phyloP scores from a whole-genome alignment of 2,888 invertebrate species.

The Girardia tigrina region DNA sequence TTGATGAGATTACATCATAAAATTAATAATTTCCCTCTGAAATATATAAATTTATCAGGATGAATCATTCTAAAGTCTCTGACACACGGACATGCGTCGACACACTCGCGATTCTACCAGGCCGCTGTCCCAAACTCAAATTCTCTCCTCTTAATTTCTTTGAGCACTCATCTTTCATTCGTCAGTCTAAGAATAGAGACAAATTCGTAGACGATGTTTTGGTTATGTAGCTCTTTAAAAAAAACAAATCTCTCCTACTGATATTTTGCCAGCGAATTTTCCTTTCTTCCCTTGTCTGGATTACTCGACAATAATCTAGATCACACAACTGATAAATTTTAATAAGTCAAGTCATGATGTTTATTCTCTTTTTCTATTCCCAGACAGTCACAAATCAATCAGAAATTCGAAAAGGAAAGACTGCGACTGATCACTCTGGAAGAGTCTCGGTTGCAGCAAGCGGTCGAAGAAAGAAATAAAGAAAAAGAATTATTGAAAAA shows the following conservation, averaged over 20 bases:
- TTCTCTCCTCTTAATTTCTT: no score
- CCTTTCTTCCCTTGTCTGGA: not conserved
- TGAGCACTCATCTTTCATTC: no score
- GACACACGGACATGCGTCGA: no score
- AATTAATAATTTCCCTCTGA: no score
- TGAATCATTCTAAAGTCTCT: no score
- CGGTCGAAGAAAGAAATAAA: constrained; percentile 68
- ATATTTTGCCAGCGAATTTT: constrained; percentile 1
- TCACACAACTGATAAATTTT: not conserved
- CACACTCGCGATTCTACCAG: no score
- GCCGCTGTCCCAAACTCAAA: no score
- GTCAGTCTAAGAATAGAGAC: not conserved
- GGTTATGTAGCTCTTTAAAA: not conserved
- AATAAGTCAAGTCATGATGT: not conserved
- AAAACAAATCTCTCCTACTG: constrained; percentile 3
- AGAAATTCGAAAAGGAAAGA: constrained; percentile 74
- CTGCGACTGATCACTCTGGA: constrained; percentile 65
- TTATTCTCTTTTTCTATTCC: not conserved
- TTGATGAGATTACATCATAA: no score
- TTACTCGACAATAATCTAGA: not conserved
- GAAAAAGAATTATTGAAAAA: constrained; percentile 53
- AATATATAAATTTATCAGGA: no score
- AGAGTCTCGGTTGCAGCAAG: constrained; percentile 39
- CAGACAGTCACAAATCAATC: not conserved
- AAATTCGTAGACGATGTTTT: not conserved